Evolutionary conservation across 2,888 invertebrate species (phyloP).

Genomic region (Resseliella maxima): DNA sequence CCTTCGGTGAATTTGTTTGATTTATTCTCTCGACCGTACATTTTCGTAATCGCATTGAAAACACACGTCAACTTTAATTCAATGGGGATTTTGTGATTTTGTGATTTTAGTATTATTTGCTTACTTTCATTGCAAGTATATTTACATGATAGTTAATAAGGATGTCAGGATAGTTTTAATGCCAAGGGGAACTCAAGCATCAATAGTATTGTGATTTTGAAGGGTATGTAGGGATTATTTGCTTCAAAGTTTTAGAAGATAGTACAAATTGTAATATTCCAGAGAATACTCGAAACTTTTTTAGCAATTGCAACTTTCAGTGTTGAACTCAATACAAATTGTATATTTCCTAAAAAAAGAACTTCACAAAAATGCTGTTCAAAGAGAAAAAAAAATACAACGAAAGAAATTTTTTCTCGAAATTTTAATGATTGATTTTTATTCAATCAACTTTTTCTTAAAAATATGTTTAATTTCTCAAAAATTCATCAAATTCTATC

Average conservation of each 20-base stretch:
- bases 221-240: background rate
- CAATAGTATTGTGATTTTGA: background rate
- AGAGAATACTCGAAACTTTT: no score
- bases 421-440: no score
- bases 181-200: background rate
- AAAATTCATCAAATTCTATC: no score
- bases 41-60: background rate
- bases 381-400: no score
- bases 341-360: no score
- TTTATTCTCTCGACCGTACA: slow-evolving; percentile 7
- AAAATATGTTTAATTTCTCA: no score
- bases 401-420: no score
- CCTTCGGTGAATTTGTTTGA: slow-evolving; percentile 2
- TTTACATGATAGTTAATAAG: slow-evolving; percentile 31
- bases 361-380: no score
- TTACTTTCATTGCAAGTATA: background rate
- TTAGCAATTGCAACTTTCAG: no score
- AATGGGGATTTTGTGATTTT: background rate
- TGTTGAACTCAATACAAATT: no score
- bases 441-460: no score
- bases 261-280: no score
- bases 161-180: background rate
- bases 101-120: background rate
- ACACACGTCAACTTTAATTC: background rate
- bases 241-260: background rate